Evolutionary conservation across 2,113 vertebrate genomes (phyloP).

Genomic region (Carollia perspicillata): DNA sequence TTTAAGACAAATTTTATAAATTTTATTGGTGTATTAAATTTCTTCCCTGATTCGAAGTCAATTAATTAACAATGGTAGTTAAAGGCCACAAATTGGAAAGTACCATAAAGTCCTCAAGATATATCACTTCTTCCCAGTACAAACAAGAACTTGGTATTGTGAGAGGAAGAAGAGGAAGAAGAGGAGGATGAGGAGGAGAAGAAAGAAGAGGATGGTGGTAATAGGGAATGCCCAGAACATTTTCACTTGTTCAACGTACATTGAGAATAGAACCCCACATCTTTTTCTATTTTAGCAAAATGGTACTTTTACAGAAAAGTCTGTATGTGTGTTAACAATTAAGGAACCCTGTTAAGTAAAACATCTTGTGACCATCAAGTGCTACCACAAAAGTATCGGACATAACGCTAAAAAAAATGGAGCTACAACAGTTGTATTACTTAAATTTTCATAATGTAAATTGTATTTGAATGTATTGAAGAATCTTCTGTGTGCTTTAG

Average conservation of each 20-base stretch:
- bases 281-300: not conserved
- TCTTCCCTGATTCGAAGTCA: slow-evolving; percentile 64
- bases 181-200: not conserved
- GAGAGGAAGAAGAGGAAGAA: not conserved
- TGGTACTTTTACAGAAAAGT: not conserved
- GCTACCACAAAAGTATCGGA: not conserved
- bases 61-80: slow-evolving; percentile 68
- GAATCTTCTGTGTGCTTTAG: not conserved
- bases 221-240: not conserved
- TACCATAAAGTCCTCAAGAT: slow-evolving; percentile 41
- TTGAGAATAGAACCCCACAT: not conserved
- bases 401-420: not conserved
- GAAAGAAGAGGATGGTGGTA: rapidly evolving
- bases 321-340: not conserved
- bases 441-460: not conserved
- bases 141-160: slow-evolving; percentile 44
- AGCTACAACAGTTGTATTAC: not conserved
- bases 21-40: slow-evolving; percentile 47
- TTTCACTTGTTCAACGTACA: not conserved
- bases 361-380: not conserved
- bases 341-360: not conserved
- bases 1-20: slow-evolving; percentile 37
- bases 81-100: slow-evolving; percentile 70
- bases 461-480: not conserved
- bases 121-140: slow-evolving; percentile 8